Evolutionary conservation across 2,888 invertebrate genomes (phyloP).

Genomic region (Monopis laevigella): DNA sequence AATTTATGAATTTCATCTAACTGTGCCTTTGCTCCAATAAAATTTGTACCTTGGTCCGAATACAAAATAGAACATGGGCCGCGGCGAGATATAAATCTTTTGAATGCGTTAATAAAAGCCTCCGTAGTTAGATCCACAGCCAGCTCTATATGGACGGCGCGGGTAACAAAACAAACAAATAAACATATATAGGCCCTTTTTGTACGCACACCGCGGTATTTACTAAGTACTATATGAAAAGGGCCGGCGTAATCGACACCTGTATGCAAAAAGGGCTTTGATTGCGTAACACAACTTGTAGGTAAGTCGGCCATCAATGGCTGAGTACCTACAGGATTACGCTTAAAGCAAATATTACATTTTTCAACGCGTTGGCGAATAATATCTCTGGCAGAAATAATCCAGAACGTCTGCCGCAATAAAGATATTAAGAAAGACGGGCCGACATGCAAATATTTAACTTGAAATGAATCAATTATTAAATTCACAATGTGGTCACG

Average conservation of each 20-base stretch:
- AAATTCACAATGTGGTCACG: background rate
- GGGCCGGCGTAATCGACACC: background rate
- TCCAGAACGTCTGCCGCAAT: background rate
- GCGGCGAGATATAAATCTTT: background rate
- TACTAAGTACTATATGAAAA: background rate
- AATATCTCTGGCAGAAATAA: background rate
- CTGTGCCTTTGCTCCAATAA: background rate
- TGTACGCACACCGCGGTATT: background rate
- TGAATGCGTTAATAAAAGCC: background rate
- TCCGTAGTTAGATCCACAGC: background rate
- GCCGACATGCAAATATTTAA: background rate
- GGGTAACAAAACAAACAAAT: background rate
- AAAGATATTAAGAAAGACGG: background rate
- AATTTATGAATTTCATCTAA: background rate
- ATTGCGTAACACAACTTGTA: background rate
- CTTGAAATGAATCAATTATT: background rate
- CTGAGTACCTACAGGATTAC: background rate
- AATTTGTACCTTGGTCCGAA: background rate
- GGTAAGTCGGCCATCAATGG: background rate
- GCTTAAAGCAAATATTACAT: background rate
- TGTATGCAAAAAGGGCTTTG: background rate
- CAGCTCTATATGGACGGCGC: background rate
- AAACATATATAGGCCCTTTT: background rate
- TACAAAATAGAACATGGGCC: background rate
- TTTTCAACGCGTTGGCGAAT: background rate